These are phyloP conservation scores for Machimus atricapillus DNA, from an alignment of 2,888 invertebrate species.

Conservation along the genomic window DNA sequence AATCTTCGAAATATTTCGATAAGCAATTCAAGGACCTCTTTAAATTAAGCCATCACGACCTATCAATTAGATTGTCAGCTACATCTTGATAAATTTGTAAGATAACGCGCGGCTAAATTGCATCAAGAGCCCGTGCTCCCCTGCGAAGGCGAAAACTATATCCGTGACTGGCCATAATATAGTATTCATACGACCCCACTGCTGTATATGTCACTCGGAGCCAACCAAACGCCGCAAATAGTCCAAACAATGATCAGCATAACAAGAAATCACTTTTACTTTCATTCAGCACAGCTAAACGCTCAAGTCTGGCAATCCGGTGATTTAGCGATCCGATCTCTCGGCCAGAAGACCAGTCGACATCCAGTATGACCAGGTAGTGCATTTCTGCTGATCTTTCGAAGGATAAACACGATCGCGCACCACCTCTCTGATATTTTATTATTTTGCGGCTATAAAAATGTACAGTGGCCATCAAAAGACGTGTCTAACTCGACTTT, in stretches of 20 bases:
- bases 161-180: slow-evolving; percentile 14
- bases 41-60: slow-evolving; percentile 39
- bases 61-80: slow-evolving; percentile 41
- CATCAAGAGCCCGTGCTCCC: not conserved
- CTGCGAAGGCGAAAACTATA: slow-evolving; percentile 23
- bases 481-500: slow-evolving; percentile 39
- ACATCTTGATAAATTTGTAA: slow-evolving; percentile 33
- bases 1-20: slow-evolving; percentile 28
- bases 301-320: slow-evolving; percentile 14
- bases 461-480: slow-evolving; percentile 39
- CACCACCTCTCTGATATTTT: slow-evolving; percentile 35
- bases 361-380: slow-evolving; percentile 37
- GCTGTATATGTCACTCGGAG: not conserved
- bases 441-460: slow-evolving; percentile 32
- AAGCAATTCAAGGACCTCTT: slow-evolving; percentile 23
- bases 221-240: slow-evolving; percentile 10
- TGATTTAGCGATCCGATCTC: slow-evolving; percentile 25
- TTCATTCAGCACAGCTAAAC: slow-evolving; percentile 15
- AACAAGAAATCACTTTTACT: slow-evolving; percentile 34
- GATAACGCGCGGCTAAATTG: slow-evolving; percentile 17
- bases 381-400: slow-evolving; percentile 27
- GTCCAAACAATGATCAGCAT: slow-evolving; percentile 36
- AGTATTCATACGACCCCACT: not conserved
- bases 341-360: slow-evolving; percentile 27
- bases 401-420: slow-evolving; percentile 35